Conservation (phyloP, 2,113 vertebrate genomes). For the Gymnocephalus cernua region DNA sequence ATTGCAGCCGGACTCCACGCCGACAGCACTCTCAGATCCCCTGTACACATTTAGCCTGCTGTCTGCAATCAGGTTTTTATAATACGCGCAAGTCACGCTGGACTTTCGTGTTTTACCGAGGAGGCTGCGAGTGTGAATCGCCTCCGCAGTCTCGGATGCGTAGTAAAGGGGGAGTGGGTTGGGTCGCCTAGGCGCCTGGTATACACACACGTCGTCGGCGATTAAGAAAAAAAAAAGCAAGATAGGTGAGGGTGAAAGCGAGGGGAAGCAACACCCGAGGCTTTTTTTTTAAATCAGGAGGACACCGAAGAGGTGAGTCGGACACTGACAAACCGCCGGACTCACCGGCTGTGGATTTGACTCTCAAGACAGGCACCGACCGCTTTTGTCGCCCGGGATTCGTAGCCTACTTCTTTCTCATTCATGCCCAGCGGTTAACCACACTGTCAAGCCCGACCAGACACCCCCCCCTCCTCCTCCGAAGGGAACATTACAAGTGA, state of each 20-base stretch:
- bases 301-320: slow-evolving; percentile 48
- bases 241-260: slow-evolving; percentile 53
- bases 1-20: slow-evolving; percentile 22
- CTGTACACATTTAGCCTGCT: not conserved
- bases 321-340: slow-evolving; percentile 39
- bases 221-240: slow-evolving; percentile 5
- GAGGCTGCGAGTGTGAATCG: slow-evolving; percentile 47
- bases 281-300: slow-evolving; percentile 28
- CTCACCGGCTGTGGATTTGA: slow-evolving; percentile 62
- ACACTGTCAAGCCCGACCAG: slow-evolving; percentile 30
- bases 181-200: slow-evolving; percentile 76
- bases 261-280: slow-evolving; percentile 25
- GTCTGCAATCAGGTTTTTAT: slow-evolving; percentile 13
- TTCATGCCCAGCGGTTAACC: slow-evolving; percentile 39
- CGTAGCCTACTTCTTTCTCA: not conserved
- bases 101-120: slow-evolving; percentile 49
- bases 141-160: slow-evolving; percentile 80
- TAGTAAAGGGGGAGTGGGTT: slow-evolving; percentile 78
- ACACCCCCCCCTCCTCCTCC: slow-evolving; percentile 27
- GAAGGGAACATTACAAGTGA: slow-evolving; percentile 57
- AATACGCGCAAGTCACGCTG: slow-evolving; percentile 51
- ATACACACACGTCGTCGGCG: slow-evolving; percentile 43
- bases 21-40: not conserved
- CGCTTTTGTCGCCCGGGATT: slow-evolving; percentile 24
- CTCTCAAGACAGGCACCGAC: slow-evolving; percentile 28